Conservation (phyloP, 2,888 invertebrate species). For the Metellina segmentata region DNA sequence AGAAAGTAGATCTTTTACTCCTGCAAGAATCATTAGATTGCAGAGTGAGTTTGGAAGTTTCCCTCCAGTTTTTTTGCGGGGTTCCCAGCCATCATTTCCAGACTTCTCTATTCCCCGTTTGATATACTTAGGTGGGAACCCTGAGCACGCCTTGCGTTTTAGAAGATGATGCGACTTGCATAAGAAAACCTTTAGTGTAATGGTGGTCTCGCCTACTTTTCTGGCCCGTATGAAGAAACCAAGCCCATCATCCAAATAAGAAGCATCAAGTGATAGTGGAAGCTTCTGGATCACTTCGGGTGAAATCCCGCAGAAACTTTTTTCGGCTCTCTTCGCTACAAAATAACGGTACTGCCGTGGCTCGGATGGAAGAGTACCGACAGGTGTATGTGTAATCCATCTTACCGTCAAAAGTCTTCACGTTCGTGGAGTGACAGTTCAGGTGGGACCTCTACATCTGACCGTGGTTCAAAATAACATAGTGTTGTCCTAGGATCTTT, state of each 20-base stretch:
- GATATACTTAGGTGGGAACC: constrained; percentile 68
- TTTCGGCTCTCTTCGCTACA: background rate
- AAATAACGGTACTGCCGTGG: no score
- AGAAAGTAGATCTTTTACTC: constrained; percentile 73
- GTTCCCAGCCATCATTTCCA: constrained; percentile 54
- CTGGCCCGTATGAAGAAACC: constrained; percentile 33
- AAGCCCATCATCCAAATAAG: constrained; percentile 70
- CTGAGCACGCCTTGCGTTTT: constrained; percentile 69
- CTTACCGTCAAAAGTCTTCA: no score
- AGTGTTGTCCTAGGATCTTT: no score
- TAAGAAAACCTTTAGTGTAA: constrained; percentile 76
- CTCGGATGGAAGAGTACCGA: no score
- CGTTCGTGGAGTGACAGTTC: no score
- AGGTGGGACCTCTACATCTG: no score
- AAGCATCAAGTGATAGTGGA: constrained; percentile 73
- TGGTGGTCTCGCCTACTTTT: constrained; percentile 69
- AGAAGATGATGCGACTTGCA: constrained; percentile 73
- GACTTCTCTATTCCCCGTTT: constrained; percentile 52
- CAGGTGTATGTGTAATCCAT: no score
- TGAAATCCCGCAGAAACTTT: background rate
- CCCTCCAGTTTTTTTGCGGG: constrained; percentile 61
- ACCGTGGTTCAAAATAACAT: no score
- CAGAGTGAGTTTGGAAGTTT: constrained; percentile 75
- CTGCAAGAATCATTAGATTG: constrained; percentile 75
- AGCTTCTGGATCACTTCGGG: constrained; percentile 5